These are phyloP conservation scores for Pristionchus mayeri DNA, from an alignment of 2,888 invertebrate species.

Conservation along the genomic window DNA sequence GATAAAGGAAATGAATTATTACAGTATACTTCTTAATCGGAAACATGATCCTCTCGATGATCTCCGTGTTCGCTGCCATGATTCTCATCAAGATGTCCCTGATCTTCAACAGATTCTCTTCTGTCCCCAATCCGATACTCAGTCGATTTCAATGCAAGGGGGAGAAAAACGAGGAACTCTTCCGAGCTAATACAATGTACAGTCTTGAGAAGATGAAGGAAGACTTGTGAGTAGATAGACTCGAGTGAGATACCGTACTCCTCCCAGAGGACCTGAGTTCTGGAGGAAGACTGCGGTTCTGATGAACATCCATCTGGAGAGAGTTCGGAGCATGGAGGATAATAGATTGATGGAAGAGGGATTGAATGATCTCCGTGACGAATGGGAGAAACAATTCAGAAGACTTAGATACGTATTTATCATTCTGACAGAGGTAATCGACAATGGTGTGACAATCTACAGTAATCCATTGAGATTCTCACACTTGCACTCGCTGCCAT, in stretches of 20 bases:
- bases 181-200: neutral
- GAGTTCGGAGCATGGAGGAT: neutral
- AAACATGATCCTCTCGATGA: neutral
- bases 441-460: neutral
- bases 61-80: conserved; percentile 17
- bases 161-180: neutral
- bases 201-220: neutral
- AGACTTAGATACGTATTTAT: conserved; percentile 25
- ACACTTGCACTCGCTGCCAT: conserved; percentile 13
- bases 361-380: neutral
- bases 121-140: neutral
- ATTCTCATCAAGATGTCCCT: neutral
- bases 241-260: neutral
- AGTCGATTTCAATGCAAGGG: conserved; percentile 3
- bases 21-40: conserved; percentile 35
- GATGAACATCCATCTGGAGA: neutral
- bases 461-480: conserved; percentile 24
- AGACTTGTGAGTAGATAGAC: neutral
- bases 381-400: conserved; percentile 16
- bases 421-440: conserved; percentile 31
- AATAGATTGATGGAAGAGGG: neutral
- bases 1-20: neutral
- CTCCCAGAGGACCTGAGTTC: conserved; percentile 5
- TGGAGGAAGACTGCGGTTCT: conserved; percentile 12
- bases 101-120: conserved; percentile 6